Evolutionary conservation across 1,140 invertebrate genomes (phyloP).

Genomic region (Drosophila mojavensis): DNA sequence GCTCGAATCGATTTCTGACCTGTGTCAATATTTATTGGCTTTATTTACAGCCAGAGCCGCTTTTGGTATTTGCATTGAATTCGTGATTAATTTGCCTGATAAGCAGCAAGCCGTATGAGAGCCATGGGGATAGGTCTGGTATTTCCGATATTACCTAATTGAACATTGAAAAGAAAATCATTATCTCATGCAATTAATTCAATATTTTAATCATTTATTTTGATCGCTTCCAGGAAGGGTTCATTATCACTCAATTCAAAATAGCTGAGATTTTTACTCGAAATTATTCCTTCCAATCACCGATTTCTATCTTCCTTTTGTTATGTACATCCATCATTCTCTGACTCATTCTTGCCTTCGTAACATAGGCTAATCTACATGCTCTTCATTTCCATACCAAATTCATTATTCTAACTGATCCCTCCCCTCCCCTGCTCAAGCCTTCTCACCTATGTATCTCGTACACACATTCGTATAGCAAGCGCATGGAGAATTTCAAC

Average conservation of each 20-base stretch:
- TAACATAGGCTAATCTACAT: not conserved
- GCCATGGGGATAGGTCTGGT: constrained; percentile 4
- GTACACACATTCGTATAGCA: not conserved
- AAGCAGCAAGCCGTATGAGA: constrained; percentile 15
- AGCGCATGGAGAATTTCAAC: constrained; percentile 7
- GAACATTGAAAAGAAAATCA: not conserved
- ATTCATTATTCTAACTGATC: constrained; percentile 10
- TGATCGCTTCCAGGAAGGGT: too few species aligned
- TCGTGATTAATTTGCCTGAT: constrained; percentile 59
- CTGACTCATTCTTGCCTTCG: not conserved
- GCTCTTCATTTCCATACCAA: constrained; percentile 9
- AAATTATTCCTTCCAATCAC: constrained; percentile 2
- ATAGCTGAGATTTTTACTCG: too few species aligned
- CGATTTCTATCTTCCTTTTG: constrained; percentile 1
- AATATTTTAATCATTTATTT: too few species aligned
- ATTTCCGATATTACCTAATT: constrained; percentile 33
- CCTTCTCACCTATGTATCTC: too few species aligned
- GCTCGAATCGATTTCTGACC: constrained; percentile 46
- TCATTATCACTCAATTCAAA: too few species aligned
- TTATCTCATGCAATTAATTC: not conserved
- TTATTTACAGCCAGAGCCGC: constrained; percentile 59
- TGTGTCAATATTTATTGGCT: constrained; percentile 75
- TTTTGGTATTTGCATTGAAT: constrained; percentile 67
- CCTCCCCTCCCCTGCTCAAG: too few species aligned
- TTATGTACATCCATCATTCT: not conserved